A percentile compares a stretch with the other conserved stretches of the same genome.
These are phyloP conservation scores for Ormia ochracea DNA, from an alignment of 2,888 invertebrate species.

Conservation along the genomic window DNA sequence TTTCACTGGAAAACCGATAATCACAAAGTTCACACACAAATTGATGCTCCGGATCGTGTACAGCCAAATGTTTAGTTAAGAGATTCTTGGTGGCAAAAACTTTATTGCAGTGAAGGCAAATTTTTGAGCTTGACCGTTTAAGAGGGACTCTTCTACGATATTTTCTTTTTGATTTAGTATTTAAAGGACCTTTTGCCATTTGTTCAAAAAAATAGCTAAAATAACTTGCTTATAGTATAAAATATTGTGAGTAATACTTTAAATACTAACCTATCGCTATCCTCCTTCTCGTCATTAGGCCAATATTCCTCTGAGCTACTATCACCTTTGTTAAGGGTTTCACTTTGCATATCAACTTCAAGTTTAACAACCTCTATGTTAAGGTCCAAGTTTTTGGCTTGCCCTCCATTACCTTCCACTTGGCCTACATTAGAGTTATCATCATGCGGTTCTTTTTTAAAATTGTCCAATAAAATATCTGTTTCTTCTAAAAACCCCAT, in stretches of 20 bases:
- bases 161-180: slow-evolving; percentile 30
- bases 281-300: slow-evolving; percentile 43
- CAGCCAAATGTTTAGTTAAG: slow-evolving; percentile 76
- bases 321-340: background rate
- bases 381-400: background rate
- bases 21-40: slow-evolving; percentile 69
- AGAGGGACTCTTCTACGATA: slow-evolving; percentile 27
- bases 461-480: slow-evolving; percentile 12
- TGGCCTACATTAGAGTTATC: background rate
- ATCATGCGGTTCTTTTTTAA: slow-evolving; percentile 43
- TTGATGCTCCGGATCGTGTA: slow-evolving; percentile 67
- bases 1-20: slow-evolving; percentile 57
- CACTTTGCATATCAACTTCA: slow-evolving; percentile 24
- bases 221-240: background rate
- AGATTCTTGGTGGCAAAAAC: slow-evolving; percentile 73
- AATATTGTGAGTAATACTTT: background rate
- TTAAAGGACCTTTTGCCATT: background rate
- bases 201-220: slow-evolving; percentile 40
- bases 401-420: background rate
- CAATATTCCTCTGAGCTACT: slow-evolving; percentile 50
- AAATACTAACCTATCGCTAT: slow-evolving; percentile 28
- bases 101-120: slow-evolving; percentile 78
- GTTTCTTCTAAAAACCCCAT: slow-evolving; percentile 24
- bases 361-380: slow-evolving; percentile 33
- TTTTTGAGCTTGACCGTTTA: slow-evolving; percentile 9